Evolutionary conservation across 2,797 vertebrate species (phyloP).

Genomic region (Hylomyscus alleni): DNA sequence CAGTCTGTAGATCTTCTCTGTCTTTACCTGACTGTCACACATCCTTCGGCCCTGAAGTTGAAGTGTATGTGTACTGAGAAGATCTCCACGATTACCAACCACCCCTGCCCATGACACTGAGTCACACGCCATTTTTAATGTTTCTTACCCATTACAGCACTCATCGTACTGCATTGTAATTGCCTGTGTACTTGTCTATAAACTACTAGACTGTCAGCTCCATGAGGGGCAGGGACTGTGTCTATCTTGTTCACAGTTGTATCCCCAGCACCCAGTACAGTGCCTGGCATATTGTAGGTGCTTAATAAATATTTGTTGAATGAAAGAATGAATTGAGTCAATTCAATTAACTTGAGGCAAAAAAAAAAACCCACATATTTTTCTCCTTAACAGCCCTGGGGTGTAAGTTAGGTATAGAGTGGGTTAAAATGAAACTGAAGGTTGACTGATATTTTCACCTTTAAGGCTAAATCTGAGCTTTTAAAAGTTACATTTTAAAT

Average conservation of each 20-base stretch:
- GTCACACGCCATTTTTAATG: constrained; percentile 67
- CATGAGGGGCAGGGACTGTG: constrained; percentile 84
- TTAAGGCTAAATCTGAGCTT: too few relatives aligned
- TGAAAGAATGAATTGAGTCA: constrained; percentile 72
- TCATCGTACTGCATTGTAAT: constrained; percentile 73
- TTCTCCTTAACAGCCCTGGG: background rate
- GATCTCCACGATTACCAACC: background rate
- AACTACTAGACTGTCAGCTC: constrained; percentile 85
- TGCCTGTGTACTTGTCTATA: constrained; percentile 82
- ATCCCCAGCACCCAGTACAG: constrained; percentile 85
- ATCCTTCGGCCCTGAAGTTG: constrained; percentile 18
- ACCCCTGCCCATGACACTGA: constrained; percentile 35
- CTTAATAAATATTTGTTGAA: constrained; percentile 87
- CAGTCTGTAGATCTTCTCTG: background rate
- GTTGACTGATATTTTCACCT: background rate
- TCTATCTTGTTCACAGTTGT: constrained; percentile 83
- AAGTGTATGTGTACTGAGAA: constrained; percentile 48
- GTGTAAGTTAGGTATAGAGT: background rate
- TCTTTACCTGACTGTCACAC: constrained; percentile 45
- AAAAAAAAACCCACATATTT: background rate
- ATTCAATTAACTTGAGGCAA: constrained; percentile 65
- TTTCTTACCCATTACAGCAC: constrained; percentile 51
- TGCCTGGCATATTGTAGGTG: constrained; percentile 87
- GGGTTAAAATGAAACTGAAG: background rate
- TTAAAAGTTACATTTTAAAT: too few relatives aligned